Evolutionary conservation across 2,113 vertebrate genomes (phyloP).

Genomic region (Ochotona princeps): DNA sequence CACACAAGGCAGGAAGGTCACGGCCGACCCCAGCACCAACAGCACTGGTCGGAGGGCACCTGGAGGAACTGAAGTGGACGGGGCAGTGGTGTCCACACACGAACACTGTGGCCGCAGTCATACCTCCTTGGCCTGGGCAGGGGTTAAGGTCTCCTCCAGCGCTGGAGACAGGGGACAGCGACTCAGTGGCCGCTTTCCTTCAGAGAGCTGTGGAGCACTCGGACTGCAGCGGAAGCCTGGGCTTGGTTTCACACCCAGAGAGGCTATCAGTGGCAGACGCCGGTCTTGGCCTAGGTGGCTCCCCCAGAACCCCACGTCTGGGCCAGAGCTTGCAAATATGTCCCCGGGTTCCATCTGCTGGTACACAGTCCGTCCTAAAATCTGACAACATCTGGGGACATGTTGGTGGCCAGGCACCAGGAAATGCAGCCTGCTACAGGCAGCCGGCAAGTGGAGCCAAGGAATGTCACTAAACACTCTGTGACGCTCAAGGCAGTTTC

Average conservation of each 20-base stretch:
- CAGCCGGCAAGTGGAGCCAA: neutral
- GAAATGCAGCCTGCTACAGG: too few relatives aligned
- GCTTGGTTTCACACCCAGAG: neutral
- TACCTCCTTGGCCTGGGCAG: neutral
- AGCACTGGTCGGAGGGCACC: neutral
- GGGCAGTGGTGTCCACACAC: accelerated
- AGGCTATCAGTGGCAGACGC: neutral
- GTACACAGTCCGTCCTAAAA: neutral
- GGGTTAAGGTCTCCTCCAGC: neutral
- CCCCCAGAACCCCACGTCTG: neutral
- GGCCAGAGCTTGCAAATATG: neutral
- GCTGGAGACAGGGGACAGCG: neutral
- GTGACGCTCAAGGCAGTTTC: neutral
- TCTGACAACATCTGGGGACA: neutral
- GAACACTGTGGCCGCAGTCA: neutral
- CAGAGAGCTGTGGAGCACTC: neutral
- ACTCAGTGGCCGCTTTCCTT: neutral
- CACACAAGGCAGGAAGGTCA: too few relatives aligned
- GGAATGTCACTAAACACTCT: neutral
- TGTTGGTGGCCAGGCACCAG: neutral
- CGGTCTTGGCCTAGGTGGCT: neutral
- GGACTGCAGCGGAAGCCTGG: neutral
- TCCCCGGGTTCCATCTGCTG: too few relatives aligned
- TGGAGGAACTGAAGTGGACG: neutral
- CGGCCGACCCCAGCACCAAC: neutral